Evolutionary conservation across 2,888 invertebrate species (phyloP), one percentile per base, ranked within the genome.

Genomic region (Torymus tubicola): DNA sequence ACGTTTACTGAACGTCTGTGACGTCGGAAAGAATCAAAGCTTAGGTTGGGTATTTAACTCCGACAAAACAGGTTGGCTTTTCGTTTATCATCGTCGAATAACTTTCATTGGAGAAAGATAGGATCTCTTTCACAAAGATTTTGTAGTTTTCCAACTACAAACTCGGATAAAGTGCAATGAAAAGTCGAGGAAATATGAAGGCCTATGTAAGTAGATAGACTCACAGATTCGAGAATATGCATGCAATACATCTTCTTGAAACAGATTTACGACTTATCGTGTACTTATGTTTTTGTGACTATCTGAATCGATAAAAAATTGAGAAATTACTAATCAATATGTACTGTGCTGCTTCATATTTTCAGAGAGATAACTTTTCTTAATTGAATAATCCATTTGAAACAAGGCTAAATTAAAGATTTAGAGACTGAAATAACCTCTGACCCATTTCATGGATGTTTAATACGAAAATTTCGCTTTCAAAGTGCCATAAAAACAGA

Each of bases 51-150:
- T 31, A 31, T 31, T 21, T 61, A 10, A 64, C 68, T 63, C 57
- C 31, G 4, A 16, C 16, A 71, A 72, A 67, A 72, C 65, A 78
- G 72, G 78, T 72, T 78, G 65, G 78, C 53, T 72, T 72, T 72
- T 65, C 67, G 60, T 60, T 67, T 55, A 63, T 76, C 63, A 55
- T 69, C 69, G 24, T 70, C 50, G 42, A 42, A 8, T 13, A 53
- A 60, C 50, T 75, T 65, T 74, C 58, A 65, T 57, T 14, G 16
- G 67, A 58, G 60, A 65, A 74, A 42, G 55, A 31, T 42, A 21
- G 16, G 60, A 18, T 14, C 10, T 58, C 50, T 53, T 12, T 12
- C 13, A 58, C 1, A n/a, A 63, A 31, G 2, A 64, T 14, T 63
- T 13, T 55, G 50, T 53, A 67, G 42, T 61, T 24, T n/a, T 75